These are phyloP conservation scores for Cervus canadensis DNA, from an alignment of 2,113 vertebrate genomes.

Conservation along the genomic window DNA sequence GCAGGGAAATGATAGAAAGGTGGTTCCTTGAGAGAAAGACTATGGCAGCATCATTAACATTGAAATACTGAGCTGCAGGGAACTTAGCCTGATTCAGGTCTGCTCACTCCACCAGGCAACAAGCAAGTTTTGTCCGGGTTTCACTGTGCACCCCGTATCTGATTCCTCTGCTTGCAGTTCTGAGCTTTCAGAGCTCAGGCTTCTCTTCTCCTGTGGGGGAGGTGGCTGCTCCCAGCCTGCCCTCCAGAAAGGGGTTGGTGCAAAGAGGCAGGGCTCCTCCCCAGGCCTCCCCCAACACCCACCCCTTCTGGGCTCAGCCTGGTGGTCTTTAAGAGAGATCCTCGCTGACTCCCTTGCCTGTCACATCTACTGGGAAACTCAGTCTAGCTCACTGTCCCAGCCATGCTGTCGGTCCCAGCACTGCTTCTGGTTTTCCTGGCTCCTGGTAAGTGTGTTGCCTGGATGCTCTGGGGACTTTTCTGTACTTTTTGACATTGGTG, in stretches of 20 bases:
- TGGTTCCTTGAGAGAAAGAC: not conserved
- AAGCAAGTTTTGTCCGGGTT: rapidly evolving
- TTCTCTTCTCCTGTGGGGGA: not conserved
- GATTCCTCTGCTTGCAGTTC: not conserved
- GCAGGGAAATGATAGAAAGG: not conserved
- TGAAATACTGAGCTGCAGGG: not conserved
- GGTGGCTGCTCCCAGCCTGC: no score
- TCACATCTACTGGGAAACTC: not conserved
- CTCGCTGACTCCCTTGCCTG: not conserved
- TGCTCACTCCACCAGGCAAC: not conserved
- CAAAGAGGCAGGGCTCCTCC: not conserved
- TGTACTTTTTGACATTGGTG: not conserved
- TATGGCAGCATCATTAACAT: not conserved
- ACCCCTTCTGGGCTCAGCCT: not conserved
- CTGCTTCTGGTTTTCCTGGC: not conserved
- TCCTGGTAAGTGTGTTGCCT: not conserved
- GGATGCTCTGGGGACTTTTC: not conserved
- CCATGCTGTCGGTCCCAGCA: not conserved
- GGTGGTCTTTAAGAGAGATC: not conserved
- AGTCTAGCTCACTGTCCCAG: not conserved
- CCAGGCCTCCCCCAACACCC: not conserved
- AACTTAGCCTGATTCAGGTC: not conserved
- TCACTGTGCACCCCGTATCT: not conserved
- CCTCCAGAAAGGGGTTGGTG: no score
- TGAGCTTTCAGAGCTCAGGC: not conserved